These are phyloP conservation scores for Myotis daubentonii DNA, from an alignment of 2,797 vertebrate species.

Conservation along the genomic window DNA sequence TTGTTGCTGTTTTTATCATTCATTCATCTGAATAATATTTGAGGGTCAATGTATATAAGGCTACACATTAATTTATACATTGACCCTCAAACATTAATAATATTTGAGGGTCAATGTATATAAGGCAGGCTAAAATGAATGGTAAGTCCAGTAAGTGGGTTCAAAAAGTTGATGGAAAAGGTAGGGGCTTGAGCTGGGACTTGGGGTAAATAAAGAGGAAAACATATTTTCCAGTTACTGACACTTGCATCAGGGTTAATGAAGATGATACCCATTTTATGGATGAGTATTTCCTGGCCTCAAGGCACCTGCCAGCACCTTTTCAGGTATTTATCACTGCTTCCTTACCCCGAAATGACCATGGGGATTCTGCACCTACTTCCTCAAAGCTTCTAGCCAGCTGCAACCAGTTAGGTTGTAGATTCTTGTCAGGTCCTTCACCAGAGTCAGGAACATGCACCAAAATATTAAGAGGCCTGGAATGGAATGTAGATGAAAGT, in stretches of 20 bases:
- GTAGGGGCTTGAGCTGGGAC: not conserved
- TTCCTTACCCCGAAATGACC: not conserved
- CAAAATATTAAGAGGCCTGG: not conserved
- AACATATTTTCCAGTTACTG: constrained; percentile 35
- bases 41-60: not conserved
- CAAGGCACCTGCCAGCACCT: not conserved
- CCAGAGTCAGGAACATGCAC: not conserved
- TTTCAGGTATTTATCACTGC: not conserved
- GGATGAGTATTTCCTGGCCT: not conserved
- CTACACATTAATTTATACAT: too few relatives aligned
- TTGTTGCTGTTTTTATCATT: not conserved
- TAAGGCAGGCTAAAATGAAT: not conserved
- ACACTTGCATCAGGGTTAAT: not conserved
- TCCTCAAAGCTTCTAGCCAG: constrained; percentile 30
- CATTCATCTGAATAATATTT: constrained; percentile 26
- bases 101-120: not conserved
- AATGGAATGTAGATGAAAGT: not conserved
- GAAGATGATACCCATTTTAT: not conserved
- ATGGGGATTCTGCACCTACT: not conserved
- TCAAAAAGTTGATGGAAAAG: constrained; percentile 21
- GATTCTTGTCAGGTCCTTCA: not conserved
- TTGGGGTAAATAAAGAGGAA: constrained; percentile 14
- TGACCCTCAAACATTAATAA: not conserved
- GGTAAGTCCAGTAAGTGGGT: not conserved
- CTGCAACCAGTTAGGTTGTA: not conserved